Evolutionary conservation across 2,888 invertebrate species (phyloP).

Genomic region (Drosophila diplacantha): DNA sequence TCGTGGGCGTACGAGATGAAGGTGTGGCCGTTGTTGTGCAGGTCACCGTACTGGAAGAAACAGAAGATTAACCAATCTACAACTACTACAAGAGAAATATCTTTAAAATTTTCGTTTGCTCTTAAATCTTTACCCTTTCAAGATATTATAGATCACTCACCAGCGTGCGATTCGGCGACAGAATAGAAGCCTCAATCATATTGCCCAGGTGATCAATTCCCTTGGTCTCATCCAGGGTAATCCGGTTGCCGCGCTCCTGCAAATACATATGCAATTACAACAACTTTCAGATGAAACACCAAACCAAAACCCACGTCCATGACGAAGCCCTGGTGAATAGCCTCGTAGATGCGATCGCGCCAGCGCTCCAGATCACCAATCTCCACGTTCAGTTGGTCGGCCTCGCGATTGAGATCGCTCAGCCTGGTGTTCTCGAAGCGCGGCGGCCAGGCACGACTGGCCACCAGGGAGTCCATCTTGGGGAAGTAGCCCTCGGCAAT

Average conservation of each 20-base stretch:
- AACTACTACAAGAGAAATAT: too few species aligned
- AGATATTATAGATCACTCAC: constrained; percentile 15
- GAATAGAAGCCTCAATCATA: constrained; percentile 85
- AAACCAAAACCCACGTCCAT: constrained; percentile 78
- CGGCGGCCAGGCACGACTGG: constrained; percentile 87
- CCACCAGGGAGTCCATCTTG: constrained; percentile 87
- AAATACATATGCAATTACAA: rapidly evolving
- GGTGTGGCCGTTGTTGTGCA: constrained; percentile 86
- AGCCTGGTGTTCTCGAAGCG: constrained; percentile 81
- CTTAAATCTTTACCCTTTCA: too few species aligned
- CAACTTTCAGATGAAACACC: rapidly evolving
- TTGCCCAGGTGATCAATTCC: constrained; percentile 90
- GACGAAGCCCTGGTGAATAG: constrained; percentile 83
- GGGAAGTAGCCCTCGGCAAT: constrained; percentile 90
- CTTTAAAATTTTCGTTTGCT: too few species aligned
- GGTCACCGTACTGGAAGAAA: constrained; percentile 83
- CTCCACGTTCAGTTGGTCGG: constrained; percentile 83
- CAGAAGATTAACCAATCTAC: not conserved
- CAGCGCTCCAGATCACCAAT: constrained; percentile 86
- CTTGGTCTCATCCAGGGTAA: constrained; percentile 81
- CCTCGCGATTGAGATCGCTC: constrained; percentile 83
- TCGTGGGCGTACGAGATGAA: constrained; percentile 88
- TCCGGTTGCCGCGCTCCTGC: constrained; percentile 80
- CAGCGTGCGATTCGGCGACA: constrained; percentile 83
- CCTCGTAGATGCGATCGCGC: constrained; percentile 85